Conservation (phyloP, 1,140 invertebrate genomes). For the Argopecten irradians region DNA sequence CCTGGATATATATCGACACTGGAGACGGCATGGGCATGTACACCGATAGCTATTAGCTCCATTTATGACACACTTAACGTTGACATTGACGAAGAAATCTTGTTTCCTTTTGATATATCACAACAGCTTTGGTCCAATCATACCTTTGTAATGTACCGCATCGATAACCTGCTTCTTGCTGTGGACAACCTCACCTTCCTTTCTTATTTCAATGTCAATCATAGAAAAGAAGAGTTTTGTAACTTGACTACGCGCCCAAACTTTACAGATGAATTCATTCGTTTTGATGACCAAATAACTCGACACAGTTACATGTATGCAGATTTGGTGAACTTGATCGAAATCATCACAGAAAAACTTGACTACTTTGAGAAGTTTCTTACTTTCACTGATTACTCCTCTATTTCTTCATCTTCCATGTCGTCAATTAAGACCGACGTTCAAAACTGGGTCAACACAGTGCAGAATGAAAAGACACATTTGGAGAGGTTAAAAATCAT, state of each 20-base stretch:
- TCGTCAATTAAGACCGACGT: neutral
- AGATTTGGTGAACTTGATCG: neutral
- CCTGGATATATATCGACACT: conserved; percentile 31
- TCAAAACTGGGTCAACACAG: neutral
- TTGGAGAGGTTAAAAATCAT: neutral
- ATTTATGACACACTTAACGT: neutral
- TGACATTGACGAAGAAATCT: neutral
- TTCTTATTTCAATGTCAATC: neutral
- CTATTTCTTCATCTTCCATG: neutral
- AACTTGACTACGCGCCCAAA: neutral
- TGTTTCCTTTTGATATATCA: neutral
- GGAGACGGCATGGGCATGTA: conserved; percentile 33
- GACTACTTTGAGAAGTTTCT: neutral
- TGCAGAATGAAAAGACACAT: neutral
- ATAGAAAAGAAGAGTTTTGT: neutral
- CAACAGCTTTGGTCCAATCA: neutral
- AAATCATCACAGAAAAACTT: neutral
- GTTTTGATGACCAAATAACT: neutral
- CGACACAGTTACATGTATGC: neutral
- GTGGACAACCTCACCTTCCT: neutral
- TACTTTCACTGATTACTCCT: neutral
- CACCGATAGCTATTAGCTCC: neutral
- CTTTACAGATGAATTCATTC: neutral
- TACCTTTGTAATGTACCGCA: neutral
- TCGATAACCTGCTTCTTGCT: neutral